Conservation (phyloP, 2,888 invertebrate species). For the Campopleginae sp. region DNA sequence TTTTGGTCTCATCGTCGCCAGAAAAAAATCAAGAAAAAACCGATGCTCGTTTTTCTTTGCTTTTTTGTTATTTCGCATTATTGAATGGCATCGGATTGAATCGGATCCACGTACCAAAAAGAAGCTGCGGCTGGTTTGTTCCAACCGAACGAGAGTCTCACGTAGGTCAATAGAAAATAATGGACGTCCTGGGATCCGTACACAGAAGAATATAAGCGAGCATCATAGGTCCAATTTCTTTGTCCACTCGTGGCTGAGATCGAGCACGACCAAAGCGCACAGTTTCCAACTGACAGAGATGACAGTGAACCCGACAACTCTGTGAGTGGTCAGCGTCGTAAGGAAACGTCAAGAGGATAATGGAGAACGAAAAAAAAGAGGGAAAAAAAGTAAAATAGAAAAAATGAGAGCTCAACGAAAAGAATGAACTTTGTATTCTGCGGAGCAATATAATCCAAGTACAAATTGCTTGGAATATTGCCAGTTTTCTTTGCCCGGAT, state of each 20-base stretch:
- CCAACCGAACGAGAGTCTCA: background rate
- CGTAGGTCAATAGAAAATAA: conserved; percentile 15
- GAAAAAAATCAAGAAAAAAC: background rate
- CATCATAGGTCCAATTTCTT: conserved; percentile 8
- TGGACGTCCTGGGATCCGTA: background rate
- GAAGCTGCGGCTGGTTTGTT: background rate
- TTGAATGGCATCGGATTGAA: background rate
- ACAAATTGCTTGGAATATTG: conserved; percentile 68
- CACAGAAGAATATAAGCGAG: background rate
- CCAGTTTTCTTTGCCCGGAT: conserved; percentile 57
- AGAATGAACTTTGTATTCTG: conserved; percentile 64
- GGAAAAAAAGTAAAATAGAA: conserved; percentile 1
- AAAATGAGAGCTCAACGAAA: conserved; percentile 42
- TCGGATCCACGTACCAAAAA: background rate
- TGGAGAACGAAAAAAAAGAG: conserved; percentile 30
- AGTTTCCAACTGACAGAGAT: conserved; percentile 19
- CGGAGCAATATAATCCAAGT: conserved; percentile 65
- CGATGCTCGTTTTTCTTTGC: background rate
- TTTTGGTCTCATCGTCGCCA: background rate
- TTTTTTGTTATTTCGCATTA: background rate
- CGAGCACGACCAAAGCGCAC: conserved; percentile 23
- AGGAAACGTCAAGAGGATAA: conserved; percentile 23
- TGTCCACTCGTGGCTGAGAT: conserved; percentile 11
- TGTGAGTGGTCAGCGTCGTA: conserved; percentile 16
- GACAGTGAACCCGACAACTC: conserved; percentile 1